Percentiles rank a stretch among this genome's conserved stretches.
phyloP scores from a whole-genome alignment of 1,140 invertebrate species.

The Drosophila nigromelanica region DNA sequence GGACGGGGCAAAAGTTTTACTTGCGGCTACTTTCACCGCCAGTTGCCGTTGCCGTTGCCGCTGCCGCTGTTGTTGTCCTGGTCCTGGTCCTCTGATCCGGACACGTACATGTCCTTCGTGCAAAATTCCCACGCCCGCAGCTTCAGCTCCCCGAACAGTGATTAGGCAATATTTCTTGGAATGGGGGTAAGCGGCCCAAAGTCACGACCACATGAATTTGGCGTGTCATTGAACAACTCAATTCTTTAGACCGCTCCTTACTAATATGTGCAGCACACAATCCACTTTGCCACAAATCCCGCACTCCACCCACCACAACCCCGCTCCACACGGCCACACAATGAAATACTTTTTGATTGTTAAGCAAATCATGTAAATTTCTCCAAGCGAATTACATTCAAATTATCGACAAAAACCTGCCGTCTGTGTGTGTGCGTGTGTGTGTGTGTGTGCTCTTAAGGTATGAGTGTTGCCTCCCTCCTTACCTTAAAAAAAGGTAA shows the following conservation, averaged over 20 bases:
- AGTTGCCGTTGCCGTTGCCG: too few relatives aligned
- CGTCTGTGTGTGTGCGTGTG: constrained; percentile 10
- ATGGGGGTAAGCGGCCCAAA: neutral
- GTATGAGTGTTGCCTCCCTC: neutral
- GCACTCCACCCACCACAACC: neutral
- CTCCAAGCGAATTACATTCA: constrained; percentile 74
- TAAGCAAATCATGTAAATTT: constrained; percentile 78
- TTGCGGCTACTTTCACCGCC: constrained; percentile 70
- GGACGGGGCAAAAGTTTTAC: constrained; percentile 68
- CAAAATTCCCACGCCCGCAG: constrained; percentile 35
- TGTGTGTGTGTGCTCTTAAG: constrained; percentile 10
- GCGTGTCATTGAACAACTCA: constrained; percentile 77
- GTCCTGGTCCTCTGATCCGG: constrained; percentile 11
- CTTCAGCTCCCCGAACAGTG: constrained; percentile 57
- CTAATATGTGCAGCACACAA: constrained; percentile 23
- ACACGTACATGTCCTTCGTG: constrained; percentile 38
- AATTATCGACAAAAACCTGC: constrained; percentile 54
- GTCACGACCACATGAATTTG: constrained; percentile 53
- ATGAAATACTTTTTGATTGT: constrained; percentile 54
- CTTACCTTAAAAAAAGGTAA: neutral
- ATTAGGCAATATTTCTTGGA: constrained; percentile 69
- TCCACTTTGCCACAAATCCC: constrained; percentile 10
- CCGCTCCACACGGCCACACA: constrained; percentile 1
- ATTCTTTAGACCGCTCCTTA: constrained; percentile 29
- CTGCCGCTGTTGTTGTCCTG: neutral